Base-by-base conservation (phyloP, 2,113 vertebrate genomes). In the Gobio gobio region DNA sequence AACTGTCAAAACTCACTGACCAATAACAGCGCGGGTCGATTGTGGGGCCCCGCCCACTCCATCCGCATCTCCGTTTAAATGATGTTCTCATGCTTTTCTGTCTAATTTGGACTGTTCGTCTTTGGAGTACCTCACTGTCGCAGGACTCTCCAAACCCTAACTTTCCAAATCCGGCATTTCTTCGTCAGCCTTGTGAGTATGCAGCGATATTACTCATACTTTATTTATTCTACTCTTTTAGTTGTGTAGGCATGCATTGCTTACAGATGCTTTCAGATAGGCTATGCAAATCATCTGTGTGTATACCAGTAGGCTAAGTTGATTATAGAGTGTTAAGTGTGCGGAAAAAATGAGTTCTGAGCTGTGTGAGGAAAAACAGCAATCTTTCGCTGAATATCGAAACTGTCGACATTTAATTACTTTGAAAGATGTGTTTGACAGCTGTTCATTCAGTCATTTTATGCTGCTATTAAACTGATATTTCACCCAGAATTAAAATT, bases 21-120 rank as follows among this genome's bases (percentile, higher is more conserved):
- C 81, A 72, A 40, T 82, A 51, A 82, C 24, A 83, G 40, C 51
- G 49, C 49, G 16, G 22, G 14, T 77, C n/a, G 45, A 10, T 4
- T 68, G 0, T 12, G 12, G 10, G 12, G 84, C 92, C 86, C 94
- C 93, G 84, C 94, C 90, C 89, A 86, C 89, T 78, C 18, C 33
- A 10, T 83, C 26, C 18, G 82, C 47, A 86, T 85, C 89, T 80
- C 80, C 51, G 90, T 94, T 95, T 93, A 95, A 95, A 95, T 94
- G 87, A 74, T 91, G 87, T 84, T 85, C 16, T 61, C 87, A 85
- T 16, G 33, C 87, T 87, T 82, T 88, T 68, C 70, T 86, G 92
- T 90, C 88, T 92, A 93, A 93, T 93, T 94, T 93, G 94, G 94
- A 94, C 93, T 90, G 92, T 91, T 92, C 87, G 87, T 91, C 89